These are phyloP conservation scores for Semaprochilodus insignis DNA, from an alignment of 2,797 vertebrate genomes.

Conservation along the genomic window DNA sequence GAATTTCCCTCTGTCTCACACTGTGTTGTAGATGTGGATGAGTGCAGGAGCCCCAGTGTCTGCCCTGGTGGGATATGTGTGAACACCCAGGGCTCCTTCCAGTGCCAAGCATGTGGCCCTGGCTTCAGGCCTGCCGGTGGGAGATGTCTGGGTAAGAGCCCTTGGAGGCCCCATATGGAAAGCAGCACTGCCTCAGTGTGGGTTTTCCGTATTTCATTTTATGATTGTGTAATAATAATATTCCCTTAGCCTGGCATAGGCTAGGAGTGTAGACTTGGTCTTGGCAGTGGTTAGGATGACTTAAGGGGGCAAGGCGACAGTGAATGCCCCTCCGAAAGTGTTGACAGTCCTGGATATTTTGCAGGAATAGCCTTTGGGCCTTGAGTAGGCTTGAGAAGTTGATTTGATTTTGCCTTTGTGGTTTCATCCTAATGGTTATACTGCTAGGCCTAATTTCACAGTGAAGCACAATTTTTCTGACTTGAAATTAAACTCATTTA, in stretches of 20 bases:
- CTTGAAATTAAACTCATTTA: slow-evolving; percentile 25
- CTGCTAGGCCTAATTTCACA: slow-evolving; percentile 1
- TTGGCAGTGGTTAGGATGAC: slow-evolving; percentile 63
- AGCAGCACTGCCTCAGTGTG: slow-evolving; percentile 30
- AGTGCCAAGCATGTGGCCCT: slow-evolving; percentile 74
- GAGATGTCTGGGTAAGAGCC: slow-evolving; percentile 79
- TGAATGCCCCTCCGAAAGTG: slow-evolving; percentile 58
- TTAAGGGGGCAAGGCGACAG: slow-evolving; percentile 58
- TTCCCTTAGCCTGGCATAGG: slow-evolving; percentile 49
- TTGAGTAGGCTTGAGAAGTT: neutral
- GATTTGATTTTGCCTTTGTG: slow-evolving; percentile 36
- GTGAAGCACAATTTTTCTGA: neutral
- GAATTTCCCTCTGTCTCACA: slow-evolving; percentile 27
- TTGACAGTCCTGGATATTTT: slow-evolving; percentile 65
- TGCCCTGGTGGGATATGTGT: slow-evolving; percentile 75
- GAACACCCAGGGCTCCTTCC: slow-evolving; percentile 80
- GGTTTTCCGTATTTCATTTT: slow-evolving; percentile 64
- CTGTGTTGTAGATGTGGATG: slow-evolving; percentile 75
- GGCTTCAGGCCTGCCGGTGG: slow-evolving; percentile 73
- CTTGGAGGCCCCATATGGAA: slow-evolving; percentile 55
- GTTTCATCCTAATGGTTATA: slow-evolving; percentile 17
- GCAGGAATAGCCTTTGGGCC: slow-evolving; percentile 34
- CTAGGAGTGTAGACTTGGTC: slow-evolving; percentile 54
- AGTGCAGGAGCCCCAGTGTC: slow-evolving; percentile 74
- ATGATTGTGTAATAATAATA: slow-evolving; percentile 60